Base-by-base conservation (phyloP, 2,888 invertebrate genomes). In the Teleiodes luculella region DNA sequence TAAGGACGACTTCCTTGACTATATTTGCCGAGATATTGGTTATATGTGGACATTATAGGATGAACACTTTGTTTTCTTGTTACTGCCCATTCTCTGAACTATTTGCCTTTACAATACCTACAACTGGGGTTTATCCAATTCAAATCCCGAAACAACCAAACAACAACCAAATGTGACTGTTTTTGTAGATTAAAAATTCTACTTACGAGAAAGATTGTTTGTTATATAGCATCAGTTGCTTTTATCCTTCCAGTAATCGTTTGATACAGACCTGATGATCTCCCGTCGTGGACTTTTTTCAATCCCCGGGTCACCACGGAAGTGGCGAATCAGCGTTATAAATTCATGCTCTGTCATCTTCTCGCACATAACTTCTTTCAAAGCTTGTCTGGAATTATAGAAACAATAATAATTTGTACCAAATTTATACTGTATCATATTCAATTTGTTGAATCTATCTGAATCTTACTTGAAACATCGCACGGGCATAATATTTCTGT, bases 341-440 rank as follows among this genome's bases (percentile, higher is more conserved):
- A 95, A 94, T 81, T 96, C 96, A 59, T 96, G 96, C 68, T 96
- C 95, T 0, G 93, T 93, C 78, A 96, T 93, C 61, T 91, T 86
- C 28, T 92, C 91, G 10, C 92, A 92, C 85, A 95, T 90, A 50
- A 95, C 86, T 63, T 92, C 91, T 64, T 92, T 91, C 39, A 96
- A 67, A 2, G 94, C 93, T 67, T 92, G 89, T 64, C 94, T 93
- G 67, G 14, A 79, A 85, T 56, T 14, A 4, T 16, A 13, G 0
- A 24, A 24, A 24, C 24, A 24, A 24, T 24, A 24, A 24, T 3
- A 24, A n/a, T n/a, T 24, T 24, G 24, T 6, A 24, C 3, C 24
- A 24, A 24, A 24, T 24, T 11, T 28, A 13, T 20, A 24, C 36
- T 7, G 7, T 14, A 5, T 36, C 13, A 45, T 45, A 28, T 45